phyloP scores from a whole-genome alignment of 1,140 invertebrate genomes.

The Orius laevigatus region DNA sequence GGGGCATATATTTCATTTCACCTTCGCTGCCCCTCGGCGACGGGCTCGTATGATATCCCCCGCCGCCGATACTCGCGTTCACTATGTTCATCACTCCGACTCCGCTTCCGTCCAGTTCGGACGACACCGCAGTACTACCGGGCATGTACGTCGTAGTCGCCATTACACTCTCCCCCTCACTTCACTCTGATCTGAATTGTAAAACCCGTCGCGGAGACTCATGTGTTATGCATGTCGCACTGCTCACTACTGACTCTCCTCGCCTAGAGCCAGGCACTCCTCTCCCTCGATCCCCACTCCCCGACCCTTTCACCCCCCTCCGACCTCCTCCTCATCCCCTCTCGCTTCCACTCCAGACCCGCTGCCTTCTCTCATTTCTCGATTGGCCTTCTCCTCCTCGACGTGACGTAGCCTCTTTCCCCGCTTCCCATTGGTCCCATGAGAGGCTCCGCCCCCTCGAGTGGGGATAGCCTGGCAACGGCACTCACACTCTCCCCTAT shows the following conservation, averaged over 20 bases:
- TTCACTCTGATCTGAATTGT: conserved; percentile 21
- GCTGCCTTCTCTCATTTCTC: neutral
- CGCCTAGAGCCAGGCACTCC: conserved; percentile 5
- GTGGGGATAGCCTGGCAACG: conserved; percentile 18
- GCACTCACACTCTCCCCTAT: conserved; percentile 7
- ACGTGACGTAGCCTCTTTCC: conserved; percentile 8
- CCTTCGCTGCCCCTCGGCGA: conserved; percentile 62
- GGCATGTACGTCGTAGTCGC: conserved; percentile 74
- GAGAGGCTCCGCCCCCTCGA: conserved; percentile 16
- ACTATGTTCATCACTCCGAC: conserved; percentile 46
- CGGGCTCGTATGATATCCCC: conserved; percentile 49
- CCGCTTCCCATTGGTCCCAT: conserved; percentile 15
- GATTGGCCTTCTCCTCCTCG: conserved; percentile 13
- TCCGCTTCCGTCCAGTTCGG: conserved; percentile 57
- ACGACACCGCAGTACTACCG: conserved; percentile 47
- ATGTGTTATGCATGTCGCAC: conserved; percentile 40
- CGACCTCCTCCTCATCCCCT: conserved; percentile 4
- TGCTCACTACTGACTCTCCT: conserved; percentile 28
- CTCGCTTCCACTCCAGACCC: neutral
- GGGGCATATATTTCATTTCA: conserved; percentile 88
- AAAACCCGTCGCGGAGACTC: conserved; percentile 26
- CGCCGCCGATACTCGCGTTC: conserved; percentile 30
- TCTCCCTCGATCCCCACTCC: conserved; percentile 11
- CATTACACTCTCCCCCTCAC: conserved; percentile 32
- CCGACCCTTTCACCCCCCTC: conserved; percentile 10